phyloP scores from a whole-genome alignment of 2,888 invertebrate species.

The Nephrotoma appendiculata region DNA sequence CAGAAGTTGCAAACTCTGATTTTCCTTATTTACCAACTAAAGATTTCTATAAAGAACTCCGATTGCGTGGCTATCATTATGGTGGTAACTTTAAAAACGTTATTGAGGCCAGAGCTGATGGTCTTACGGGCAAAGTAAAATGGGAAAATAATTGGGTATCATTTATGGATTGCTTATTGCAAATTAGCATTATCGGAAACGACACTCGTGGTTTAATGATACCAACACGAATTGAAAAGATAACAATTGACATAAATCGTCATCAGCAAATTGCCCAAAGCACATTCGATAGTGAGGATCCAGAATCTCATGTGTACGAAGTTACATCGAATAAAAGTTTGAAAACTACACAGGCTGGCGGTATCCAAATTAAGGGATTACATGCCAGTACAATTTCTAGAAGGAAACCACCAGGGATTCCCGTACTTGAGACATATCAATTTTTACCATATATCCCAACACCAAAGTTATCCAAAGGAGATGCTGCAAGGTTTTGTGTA shows the following conservation, averaged over 20 bases:
- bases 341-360: constrained; percentile 45
- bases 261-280: constrained; percentile 38
- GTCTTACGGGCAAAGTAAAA: constrained; percentile 26
- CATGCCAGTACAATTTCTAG: constrained; percentile 61
- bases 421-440: constrained; percentile 59
- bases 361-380: constrained; percentile 62
- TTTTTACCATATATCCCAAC: constrained; percentile 48
- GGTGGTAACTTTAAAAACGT: constrained; percentile 25
- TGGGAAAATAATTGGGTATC: constrained; percentile 81
- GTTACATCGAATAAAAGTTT: constrained; percentile 23
- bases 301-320: constrained; percentile 18
- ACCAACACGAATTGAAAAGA: constrained; percentile 57
- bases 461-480: constrained; percentile 22
- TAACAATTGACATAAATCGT: constrained; percentile 51
- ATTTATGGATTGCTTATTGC: constrained; percentile 81
- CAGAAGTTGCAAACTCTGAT: constrained; percentile 17
- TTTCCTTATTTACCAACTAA: constrained; percentile 35
- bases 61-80: constrained; percentile 55
- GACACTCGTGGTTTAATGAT: constrained; percentile 55
- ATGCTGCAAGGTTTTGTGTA: constrained; percentile 43
- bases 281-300: constrained; percentile 21
- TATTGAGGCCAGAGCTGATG: constrained; percentile 24
- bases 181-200: constrained; percentile 57
- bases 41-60: constrained; percentile 56
- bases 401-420: constrained; percentile 51